Base-by-base conservation (phyloP, 23 tunicate species). In the Ascidia mentula region DNA sequence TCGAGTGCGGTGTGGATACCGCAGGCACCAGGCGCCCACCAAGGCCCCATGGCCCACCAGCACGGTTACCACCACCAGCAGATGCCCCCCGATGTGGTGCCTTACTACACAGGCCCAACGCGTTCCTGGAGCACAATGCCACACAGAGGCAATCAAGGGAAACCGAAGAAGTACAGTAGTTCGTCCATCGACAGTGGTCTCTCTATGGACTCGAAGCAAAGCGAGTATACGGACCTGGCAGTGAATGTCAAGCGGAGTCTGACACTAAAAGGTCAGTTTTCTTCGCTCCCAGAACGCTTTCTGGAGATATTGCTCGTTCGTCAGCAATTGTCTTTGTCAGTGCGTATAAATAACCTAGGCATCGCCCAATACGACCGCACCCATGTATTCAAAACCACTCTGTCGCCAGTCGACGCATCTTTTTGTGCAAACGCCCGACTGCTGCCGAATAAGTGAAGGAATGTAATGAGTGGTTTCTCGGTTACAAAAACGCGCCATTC, bases 131-230 rank as follows among this genome's bases (percentile, higher is more conserved):
- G 33, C 40, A 61, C 87, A 17, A 38, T 75, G 81, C 87, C 87
- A 0, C 46, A 39, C 6, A 26, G 70, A 2, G 61, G 65, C 2
- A 30, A 38, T 18, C 59, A 40, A 1, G 45, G 72, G 40, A 46
- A 70, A 70, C 37, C 74, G 32, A 53, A 53, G 4, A 20, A 22
- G 3, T n/a, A n/a, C n/a, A 76, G 74, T 69, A 17, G 75, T 9
- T 80, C 80, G 0, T 86, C 90, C 1, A 73, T 82, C 1, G 90
- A 86, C 40, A 79, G 84, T 46, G 90, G 90, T 6, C 79, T 86
- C 34, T 86, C 90, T 18, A 35, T 86, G 69, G 65, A 36, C 31
- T 83, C 87, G 8, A 61, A 30, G 31, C 65, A 59, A 12, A 83
- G 76, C 36, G 81, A 83, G 65, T 77, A 75, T 31, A 37, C 61